phyloP scores from a whole-genome alignment of 2,888 invertebrate species.

The Dichetophora obliterata region DNA sequence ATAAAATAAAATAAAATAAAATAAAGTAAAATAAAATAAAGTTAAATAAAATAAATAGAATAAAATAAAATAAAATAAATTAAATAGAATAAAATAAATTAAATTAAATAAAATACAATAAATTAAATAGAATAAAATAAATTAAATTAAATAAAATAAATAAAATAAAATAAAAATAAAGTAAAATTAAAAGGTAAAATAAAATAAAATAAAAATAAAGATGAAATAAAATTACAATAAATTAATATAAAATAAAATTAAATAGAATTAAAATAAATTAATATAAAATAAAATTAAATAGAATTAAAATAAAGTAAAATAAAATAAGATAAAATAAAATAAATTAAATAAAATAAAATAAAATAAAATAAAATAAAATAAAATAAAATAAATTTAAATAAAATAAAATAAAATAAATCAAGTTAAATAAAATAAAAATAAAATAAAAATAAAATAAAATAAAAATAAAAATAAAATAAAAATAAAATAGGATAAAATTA shows the following conservation, averaged over 20 bases:
- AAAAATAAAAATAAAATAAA: no score
- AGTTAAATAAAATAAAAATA: no score
- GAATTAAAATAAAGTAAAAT: no score
- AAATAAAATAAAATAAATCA: not conserved
- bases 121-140: no score
- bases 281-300: not conserved
- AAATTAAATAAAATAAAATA: not conserved
- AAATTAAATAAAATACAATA: no score
- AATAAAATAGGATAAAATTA: no score
- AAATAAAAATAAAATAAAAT: no score
- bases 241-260: not conserved
- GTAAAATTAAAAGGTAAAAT: not conserved
- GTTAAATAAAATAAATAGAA: no score
- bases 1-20: no score
- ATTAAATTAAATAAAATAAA: not conserved
- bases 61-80: no score
- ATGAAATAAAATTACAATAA: not conserved
- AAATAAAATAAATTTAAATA: not conserved
- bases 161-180: not conserved
- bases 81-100: no score
- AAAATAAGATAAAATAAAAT: not conserved
- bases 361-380: not conserved
- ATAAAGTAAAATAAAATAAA: no score
- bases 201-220: conserved; percentile 3
- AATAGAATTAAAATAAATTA: not conserved